Evolutionary conservation across 2,113 vertebrate species (phyloP), one percentile per base, ranked within the genome.

Genomic region (Sprattus sprattus): DNA sequence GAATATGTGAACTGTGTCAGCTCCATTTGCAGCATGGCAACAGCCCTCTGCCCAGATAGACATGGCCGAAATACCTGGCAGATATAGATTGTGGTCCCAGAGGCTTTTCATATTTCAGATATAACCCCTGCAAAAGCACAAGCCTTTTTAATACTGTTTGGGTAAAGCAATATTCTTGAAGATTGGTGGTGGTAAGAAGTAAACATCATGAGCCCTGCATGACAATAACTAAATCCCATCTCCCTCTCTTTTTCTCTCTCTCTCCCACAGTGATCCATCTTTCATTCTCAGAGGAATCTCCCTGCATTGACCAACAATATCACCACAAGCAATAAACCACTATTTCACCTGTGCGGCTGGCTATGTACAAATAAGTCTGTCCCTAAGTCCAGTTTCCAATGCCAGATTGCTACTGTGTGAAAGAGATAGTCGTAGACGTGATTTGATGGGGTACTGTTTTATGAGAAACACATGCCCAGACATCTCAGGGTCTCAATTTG

Each of bases 1-100:
- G 28, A 32, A 32, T 28, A 71, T 71, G n/a, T 71, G 64, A 71
- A 11, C 64, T 71, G 64, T 71, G 64, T 71, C 64, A 32, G 28
- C 32, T 71, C 25, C n/a, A 71, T 71, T 32, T 71, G n/a, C n/a
- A 10, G 45, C 52, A 32, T 81, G 80, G 60, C 15, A 64, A 47
- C 60, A 22, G n/a, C 18, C n/a, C 45, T 52, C 57, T 54, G 39
- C 67, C 80, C 81, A 67, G 84, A 83, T 52, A 83, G 81, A 46
- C 52, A 32, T 11, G 6, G 52, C n/a, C 39, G 10, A 52, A 46
- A 50, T 85, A 50, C n/a, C 44, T 82, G 80, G 16, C 82, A n/a
- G n/a, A 78, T 50, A 81, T 71, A 71, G 64, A 71, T 71, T 71
- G 9, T 2, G 64, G 8, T 32, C 25, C n/a, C 64, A 32, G 25